Evolutionary conservation across 1,140 invertebrate species (phyloP), one percentile per base, ranked within the genome.

Genomic region (Polyergus mexicanus): DNA sequence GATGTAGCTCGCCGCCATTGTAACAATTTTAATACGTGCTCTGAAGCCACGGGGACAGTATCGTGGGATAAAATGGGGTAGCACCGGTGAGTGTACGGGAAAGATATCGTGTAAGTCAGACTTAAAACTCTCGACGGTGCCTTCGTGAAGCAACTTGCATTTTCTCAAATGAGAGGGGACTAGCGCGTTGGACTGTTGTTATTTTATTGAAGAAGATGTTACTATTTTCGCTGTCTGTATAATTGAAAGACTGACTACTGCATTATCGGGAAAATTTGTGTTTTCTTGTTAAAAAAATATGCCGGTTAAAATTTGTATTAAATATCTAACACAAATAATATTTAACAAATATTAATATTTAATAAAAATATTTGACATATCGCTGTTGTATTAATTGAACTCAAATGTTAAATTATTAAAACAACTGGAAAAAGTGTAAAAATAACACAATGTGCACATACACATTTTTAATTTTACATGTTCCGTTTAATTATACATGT

Each of bases 91-190:
- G 92, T 93, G 94, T 91, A 91, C 92, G 88, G 91, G 74, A 86
- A 88, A 94, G 94, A 95, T 94, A 94, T 93, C 92, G 93, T 94
- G 93, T 94, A 94, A 94, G 94, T 92, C 92, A 90, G 90, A 93
- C 90, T 94, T 94, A 94, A 94, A 92, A 88, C 91, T 76, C 80
- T 87, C 88, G 84, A 85, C 90, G 87, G 88, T 88, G 90, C 88
- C 75, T 78, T 71, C 84, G 83, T 75, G 83, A 84, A 69, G 69
- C 77, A 72, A 90, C 38, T 69, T 62, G 84, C 16, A 16, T 54
- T 60, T 68, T 60, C 47, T 76, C 88, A 19, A 51, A 51, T 38
- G 16, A 13, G 32, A 25, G 38, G 22, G 19, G 32, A 47, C 51
- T 54, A 51, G 25, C 32, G 62, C 41, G 62, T 63, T 44, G 83